Evolutionary conservation across 2,888 invertebrate species (phyloP).

Genomic region (Athetis lepigone): DNA sequence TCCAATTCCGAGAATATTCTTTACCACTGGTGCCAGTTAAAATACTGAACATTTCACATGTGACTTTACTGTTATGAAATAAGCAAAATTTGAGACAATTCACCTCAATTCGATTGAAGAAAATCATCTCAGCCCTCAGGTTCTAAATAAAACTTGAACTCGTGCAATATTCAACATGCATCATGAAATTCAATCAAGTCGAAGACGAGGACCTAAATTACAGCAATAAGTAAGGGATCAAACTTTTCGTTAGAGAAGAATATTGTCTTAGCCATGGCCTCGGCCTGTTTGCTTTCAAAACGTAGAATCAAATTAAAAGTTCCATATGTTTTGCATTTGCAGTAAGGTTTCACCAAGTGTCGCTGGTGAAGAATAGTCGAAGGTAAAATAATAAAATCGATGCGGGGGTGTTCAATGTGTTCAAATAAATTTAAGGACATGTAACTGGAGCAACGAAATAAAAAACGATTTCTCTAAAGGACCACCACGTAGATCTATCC

Average conservation of each 20-base stretch:
- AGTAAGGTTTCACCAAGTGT: slow-evolving; percentile 57
- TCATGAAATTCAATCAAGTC: slow-evolving; percentile 23
- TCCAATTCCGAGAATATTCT: slow-evolving; percentile 77
- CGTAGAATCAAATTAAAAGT: slow-evolving; percentile 36
- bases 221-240: slow-evolving; percentile 23
- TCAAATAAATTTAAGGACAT: slow-evolving; percentile 66
- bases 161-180: slow-evolving; percentile 4
- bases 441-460: slow-evolving; percentile 75
- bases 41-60: slow-evolving; percentile 56
- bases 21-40: slow-evolving; percentile 60
- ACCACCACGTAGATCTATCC: slow-evolving; percentile 81
- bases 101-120: slow-evolving; percentile 3
- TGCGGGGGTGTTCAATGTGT: slow-evolving; percentile 73
- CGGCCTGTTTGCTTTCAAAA: slow-evolving; percentile 40
- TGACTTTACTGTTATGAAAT: slow-evolving; percentile 39
- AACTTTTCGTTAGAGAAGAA: slow-evolving; percentile 23
- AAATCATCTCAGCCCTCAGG: too few relatives aligned
- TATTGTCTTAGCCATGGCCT: slow-evolving; percentile 16
- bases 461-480: slow-evolving; percentile 66
- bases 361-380: slow-evolving; percentile 57
- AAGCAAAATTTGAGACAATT: slow-evolving; percentile 14
- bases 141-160: too few relatives aligned
- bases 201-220: slow-evolving; percentile 10
- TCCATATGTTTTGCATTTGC: slow-evolving; percentile 43
- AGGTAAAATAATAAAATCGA: slow-evolving; percentile 73